phyloP scores from a whole-genome alignment of 2,888 invertebrate genomes.

The Ypsolopha sequella region DNA sequence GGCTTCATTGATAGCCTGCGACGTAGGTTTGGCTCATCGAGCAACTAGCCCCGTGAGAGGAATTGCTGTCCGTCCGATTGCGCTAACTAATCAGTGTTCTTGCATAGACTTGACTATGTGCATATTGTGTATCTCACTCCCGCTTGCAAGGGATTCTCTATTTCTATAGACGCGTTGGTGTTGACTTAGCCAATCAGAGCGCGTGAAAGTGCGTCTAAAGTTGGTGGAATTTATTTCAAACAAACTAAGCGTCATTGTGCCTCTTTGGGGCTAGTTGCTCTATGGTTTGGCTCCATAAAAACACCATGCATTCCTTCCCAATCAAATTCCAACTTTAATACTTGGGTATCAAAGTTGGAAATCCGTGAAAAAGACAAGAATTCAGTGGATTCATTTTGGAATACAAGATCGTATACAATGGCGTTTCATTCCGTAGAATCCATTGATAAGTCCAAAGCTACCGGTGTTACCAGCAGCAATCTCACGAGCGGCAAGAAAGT shows the following conservation, averaged over 20 bases:
- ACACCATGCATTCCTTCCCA: constrained; percentile 19
- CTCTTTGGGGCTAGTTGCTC: too few relatives aligned
- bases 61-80: too few relatives aligned
- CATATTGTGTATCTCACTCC: too few relatives aligned
- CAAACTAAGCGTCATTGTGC: too few relatives aligned
- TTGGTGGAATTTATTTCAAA: too few relatives aligned
- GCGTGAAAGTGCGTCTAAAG: too few relatives aligned
- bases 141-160: too few relatives aligned
- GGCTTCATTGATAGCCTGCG: constrained; percentile 69
- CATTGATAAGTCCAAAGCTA: constrained; percentile 68
- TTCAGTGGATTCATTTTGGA: constrained; percentile 40
- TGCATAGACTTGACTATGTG: too few relatives aligned
- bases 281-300: constrained; percentile 52
- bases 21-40: constrained; percentile 53
- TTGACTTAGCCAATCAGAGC: too few relatives aligned
- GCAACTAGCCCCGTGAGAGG: too few relatives aligned
- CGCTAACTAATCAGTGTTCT: too few relatives aligned
- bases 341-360: background rate
- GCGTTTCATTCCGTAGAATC: constrained; percentile 65
- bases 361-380: constrained; percentile 12
- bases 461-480: constrained; percentile 62
- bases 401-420: constrained; percentile 59
- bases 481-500: constrained; percentile 51
- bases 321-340: background rate
- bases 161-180: too few relatives aligned